phyloP scores from a whole-genome alignment of 2,888 invertebrate genomes.

The Lepidochrysops patricia region DNA sequence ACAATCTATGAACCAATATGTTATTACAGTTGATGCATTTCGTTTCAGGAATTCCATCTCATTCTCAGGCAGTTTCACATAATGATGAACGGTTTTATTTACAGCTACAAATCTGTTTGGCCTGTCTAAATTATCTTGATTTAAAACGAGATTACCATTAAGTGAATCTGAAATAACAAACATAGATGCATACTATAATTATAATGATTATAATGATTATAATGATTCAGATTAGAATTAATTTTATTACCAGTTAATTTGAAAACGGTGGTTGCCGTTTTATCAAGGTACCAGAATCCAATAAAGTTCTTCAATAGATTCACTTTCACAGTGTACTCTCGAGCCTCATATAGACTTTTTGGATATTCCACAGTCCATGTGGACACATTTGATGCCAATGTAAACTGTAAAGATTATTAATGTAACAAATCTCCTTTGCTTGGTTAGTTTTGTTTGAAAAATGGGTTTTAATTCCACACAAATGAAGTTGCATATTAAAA shows the following conservation, averaged over 20 bases:
- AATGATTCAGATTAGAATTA: no score
- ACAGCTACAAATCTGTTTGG: constrained; percentile 78
- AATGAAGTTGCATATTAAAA: no score
- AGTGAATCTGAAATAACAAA: constrained; percentile 70
- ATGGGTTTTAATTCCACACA: no score
- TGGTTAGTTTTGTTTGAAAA: no score
- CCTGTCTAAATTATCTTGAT: constrained; percentile 76
- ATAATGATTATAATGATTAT: no score
- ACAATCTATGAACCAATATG: constrained; percentile 89
- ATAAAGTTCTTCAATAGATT: constrained; percentile 61
- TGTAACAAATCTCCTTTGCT: no score
- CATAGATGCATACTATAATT: not conserved
- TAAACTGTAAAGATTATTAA: constrained; percentile 39
- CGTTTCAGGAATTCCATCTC: constrained; percentile 75
- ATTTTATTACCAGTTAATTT: constrained; percentile 49
- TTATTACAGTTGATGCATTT: constrained; percentile 67
- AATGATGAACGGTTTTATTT: constrained; percentile 71
- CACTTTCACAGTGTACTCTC: constrained; percentile 70
- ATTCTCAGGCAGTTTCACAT: constrained; percentile 71
- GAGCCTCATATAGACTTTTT: constrained; percentile 65
- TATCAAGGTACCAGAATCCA: constrained; percentile 49
- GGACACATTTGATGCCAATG: constrained; percentile 63
- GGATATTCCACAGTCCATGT: constrained; percentile 79
- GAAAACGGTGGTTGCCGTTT: constrained; percentile 37
- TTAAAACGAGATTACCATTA: constrained; percentile 79